Evolutionary conservation across 2,113 vertebrate species (phyloP).

Genomic region (Emydura subglobosa): DNA sequence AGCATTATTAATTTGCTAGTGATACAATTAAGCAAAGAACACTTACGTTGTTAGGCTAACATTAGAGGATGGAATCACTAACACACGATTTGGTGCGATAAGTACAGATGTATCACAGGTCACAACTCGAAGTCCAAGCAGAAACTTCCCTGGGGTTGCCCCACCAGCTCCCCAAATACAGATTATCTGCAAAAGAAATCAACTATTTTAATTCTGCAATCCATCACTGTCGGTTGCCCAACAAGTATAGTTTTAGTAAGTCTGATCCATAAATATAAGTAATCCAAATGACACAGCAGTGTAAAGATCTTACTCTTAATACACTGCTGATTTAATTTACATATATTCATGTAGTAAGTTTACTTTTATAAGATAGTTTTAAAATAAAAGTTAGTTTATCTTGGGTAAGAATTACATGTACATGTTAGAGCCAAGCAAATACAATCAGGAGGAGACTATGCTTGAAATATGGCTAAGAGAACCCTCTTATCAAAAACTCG

Average conservation of each 20-base stretch:
- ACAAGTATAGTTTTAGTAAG: background rate
- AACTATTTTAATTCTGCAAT: background rate
- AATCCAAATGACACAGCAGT: background rate
- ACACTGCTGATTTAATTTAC: background rate
- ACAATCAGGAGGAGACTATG: background rate
- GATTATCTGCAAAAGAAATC: constrained; percentile 84
- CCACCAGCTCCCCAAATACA: constrained; percentile 97
- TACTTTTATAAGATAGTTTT: background rate
- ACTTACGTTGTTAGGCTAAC: constrained; percentile 96
- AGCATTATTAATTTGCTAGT: background rate
- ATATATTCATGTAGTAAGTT: background rate
- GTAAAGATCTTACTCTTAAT: background rate
- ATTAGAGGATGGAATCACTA: constrained; percentile 92
- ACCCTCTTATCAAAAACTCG: background rate
- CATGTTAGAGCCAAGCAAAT: too few species aligned
- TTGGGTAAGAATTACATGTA: background rate
- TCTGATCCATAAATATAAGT: background rate
- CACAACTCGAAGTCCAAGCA: constrained; percentile 93
- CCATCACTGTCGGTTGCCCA: accelerated
- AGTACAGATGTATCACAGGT: constrained; percentile 92
- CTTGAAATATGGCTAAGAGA: background rate
- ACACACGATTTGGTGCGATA: constrained; percentile 89
- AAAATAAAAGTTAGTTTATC: background rate
- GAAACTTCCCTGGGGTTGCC: constrained; percentile 95
- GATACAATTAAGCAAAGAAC: background rate